phyloP scores from a whole-genome alignment of 2,797 vertebrate genomes.

The Aythya fuligula region DNA sequence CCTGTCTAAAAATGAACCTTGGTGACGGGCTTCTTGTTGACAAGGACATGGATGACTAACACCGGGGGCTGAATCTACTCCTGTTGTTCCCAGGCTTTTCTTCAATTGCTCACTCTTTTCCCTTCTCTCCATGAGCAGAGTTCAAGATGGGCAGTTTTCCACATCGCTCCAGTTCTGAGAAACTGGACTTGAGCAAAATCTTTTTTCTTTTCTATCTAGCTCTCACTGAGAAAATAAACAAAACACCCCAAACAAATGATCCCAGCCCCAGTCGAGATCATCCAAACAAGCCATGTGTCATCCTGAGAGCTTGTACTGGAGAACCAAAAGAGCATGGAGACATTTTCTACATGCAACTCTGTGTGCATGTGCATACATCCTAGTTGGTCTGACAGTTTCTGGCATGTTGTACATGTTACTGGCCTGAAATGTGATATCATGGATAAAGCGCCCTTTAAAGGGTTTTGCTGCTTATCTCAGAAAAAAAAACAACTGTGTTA shows the following conservation, averaged over 20 bases:
- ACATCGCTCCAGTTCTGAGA: not conserved
- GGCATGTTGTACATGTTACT: not conserved
- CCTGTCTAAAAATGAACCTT: not conserved
- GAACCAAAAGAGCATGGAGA: not conserved
- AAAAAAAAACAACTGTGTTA: not conserved
- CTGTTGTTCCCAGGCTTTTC: not conserved
- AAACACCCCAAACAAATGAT: not conserved
- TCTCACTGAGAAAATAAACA: not conserved
- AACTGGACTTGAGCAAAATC: not conserved
- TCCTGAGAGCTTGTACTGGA: not conserved
- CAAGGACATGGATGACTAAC: not conserved
- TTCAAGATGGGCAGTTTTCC: not conserved
- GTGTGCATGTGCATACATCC: not conserved
- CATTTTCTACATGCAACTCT: not conserved
- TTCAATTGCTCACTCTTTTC: not conserved
- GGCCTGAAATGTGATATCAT: not conserved
- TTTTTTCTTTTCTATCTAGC: not conserved
- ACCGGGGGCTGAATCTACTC: not conserved
- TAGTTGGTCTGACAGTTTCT: not conserved
- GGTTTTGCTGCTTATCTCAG: not conserved
- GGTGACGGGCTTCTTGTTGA: not conserved
- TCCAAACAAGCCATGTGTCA: not conserved
- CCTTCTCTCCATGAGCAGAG: fast-evolving
- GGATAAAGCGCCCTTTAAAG: not conserved
- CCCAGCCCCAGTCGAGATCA: not conserved